phyloP scores from a whole-genome alignment of 1,140 invertebrate genomes.

The Colletes gigas region DNA sequence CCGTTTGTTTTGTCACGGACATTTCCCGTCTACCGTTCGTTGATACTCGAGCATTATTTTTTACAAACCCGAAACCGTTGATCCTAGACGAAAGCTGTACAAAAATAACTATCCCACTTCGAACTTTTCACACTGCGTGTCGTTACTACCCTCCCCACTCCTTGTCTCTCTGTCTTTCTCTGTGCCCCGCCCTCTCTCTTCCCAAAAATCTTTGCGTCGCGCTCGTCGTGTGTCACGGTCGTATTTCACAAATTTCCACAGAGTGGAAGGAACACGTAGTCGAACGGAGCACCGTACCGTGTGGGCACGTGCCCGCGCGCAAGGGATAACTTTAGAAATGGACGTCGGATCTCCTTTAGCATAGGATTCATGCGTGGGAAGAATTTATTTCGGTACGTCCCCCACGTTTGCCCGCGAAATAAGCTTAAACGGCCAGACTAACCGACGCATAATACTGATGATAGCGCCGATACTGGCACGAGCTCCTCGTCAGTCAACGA shows the following conservation, averaged over 20 bases:
- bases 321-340: slow-evolving; percentile 69
- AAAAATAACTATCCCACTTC: slow-evolving; percentile 48
- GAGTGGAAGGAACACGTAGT: slow-evolving; percentile 36
- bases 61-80: slow-evolving; percentile 7
- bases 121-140: slow-evolving; percentile 39
- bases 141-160: background rate
- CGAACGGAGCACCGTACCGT: slow-evolving; percentile 31
- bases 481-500: slow-evolving; percentile 23
- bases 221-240: slow-evolving; percentile 16
- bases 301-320: slow-evolving; percentile 59
- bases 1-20: background rate
- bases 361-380: slow-evolving; percentile 66
- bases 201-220: slow-evolving; percentile 3
- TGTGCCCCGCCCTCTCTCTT: background rate
- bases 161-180: background rate
- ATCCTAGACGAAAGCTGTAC: slow-evolving; percentile 33
- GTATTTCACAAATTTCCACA: slow-evolving; percentile 55
- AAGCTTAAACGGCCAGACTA: slow-evolving; percentile 62
- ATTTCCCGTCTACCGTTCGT: background rate
- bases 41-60: background rate
- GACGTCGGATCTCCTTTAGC: slow-evolving; percentile 66
- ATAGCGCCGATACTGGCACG: slow-evolving; percentile 40
- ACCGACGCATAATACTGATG: slow-evolving; percentile 37
- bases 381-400: slow-evolving; percentile 66
- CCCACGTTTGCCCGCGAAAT: slow-evolving; percentile 60